These are phyloP conservation scores for Coptodon bakossiorum DNA, from an alignment of 2,113 vertebrate genomes.

Conservation along the genomic window DNA sequence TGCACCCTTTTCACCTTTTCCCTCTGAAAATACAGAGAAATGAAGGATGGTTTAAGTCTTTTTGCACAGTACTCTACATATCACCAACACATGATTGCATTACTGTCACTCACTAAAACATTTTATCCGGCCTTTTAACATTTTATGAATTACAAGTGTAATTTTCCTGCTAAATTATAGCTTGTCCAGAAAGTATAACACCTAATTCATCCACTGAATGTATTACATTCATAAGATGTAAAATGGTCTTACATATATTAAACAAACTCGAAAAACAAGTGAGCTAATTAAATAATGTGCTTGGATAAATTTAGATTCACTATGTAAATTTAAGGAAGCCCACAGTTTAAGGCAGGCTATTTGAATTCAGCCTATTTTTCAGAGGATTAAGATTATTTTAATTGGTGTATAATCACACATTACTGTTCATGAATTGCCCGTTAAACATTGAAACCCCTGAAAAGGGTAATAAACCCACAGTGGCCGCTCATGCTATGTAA, in stretches of 20 bases:
- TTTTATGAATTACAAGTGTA: neutral
- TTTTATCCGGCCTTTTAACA: neutral
- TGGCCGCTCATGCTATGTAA: neutral
- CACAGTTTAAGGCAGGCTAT: slow-evolving; percentile 9
- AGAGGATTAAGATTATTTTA: slow-evolving; percentile 35
- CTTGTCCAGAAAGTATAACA: neutral
- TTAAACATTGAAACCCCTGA: neutral
- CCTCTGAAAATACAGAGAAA: neutral
- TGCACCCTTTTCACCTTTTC: neutral
- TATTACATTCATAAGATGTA: slow-evolving; percentile 10
- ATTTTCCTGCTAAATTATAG: neutral
- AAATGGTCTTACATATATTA: neutral
- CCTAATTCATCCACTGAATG: neutral
- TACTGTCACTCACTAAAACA: neutral
- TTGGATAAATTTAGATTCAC: slow-evolving; percentile 10
- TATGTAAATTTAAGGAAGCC: neutral
- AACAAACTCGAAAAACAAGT: slow-evolving; percentile 9
- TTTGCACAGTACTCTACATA: neutral
- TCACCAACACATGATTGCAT: neutral
- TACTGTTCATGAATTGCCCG: slow-evolving; percentile 10
- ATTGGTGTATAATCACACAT: slow-evolving; percentile 32
- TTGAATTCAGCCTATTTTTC: slow-evolving; percentile 29
- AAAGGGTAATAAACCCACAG: slow-evolving; percentile 31
- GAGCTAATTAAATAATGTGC: slow-evolving; percentile 24
- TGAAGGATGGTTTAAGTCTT: neutral